phyloP scores from a whole-genome alignment of 2,888 invertebrate genomes.

The Bimastos eiseni region DNA sequence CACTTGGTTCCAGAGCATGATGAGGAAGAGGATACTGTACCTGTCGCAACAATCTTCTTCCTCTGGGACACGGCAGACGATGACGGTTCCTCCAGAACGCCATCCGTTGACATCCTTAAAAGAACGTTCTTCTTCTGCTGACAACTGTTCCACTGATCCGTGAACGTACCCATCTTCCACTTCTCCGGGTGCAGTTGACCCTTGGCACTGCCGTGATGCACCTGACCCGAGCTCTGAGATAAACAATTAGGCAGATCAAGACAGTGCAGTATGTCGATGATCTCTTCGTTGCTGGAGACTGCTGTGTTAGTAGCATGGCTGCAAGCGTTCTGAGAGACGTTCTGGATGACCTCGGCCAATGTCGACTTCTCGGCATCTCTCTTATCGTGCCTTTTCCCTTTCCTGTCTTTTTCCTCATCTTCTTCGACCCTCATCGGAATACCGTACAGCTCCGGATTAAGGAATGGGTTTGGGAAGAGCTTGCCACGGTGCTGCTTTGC shows the following conservation, averaged over 20 bases:
- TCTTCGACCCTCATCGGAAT: slow-evolving; percentile 13
- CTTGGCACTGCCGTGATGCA: neutral
- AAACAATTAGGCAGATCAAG: neutral
- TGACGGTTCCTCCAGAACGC: neutral
- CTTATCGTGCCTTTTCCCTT: neutral
- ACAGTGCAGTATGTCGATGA: neutral
- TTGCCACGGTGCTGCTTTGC: neutral
- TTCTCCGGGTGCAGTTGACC: neutral
- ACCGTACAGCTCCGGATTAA: slow-evolving; percentile 8
- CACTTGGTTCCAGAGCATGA: neutral
- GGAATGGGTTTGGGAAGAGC: neutral
- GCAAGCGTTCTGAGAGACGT: neutral
- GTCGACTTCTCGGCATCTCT: neutral
- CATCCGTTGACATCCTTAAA: neutral
- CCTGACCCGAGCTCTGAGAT: neutral
- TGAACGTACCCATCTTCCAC: slow-evolving; percentile 9
- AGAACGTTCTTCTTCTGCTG: neutral
- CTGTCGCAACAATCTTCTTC: neutral
- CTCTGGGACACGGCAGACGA: neutral
- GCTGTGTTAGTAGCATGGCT: neutral
- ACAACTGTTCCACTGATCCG: slow-evolving; percentile 18
- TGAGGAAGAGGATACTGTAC: neutral
- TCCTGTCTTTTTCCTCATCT: neutral
- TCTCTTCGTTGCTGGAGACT: neutral
- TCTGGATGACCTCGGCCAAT: neutral